These are phyloP conservation scores for Oncorhynchus tshawytscha DNA, from an alignment of 2,113 vertebrate genomes.

Conservation along the genomic window DNA sequence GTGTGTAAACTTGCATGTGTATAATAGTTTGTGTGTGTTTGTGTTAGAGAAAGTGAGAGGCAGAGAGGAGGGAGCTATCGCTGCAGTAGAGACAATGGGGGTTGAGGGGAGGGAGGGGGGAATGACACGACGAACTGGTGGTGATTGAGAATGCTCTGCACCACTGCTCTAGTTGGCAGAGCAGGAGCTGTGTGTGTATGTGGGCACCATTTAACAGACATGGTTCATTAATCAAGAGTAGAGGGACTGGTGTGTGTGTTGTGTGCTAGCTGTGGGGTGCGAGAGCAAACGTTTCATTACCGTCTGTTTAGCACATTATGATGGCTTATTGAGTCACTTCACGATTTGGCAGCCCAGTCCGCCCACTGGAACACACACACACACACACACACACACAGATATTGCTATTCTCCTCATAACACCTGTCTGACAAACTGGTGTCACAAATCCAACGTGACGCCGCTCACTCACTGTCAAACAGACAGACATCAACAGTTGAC, in stretches of 20 bases:
- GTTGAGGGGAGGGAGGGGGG: neutral
- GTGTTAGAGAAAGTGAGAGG: neutral
- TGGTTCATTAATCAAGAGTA: neutral
- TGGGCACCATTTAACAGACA: neutral
- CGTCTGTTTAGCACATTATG: neutral
- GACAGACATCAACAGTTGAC: neutral
- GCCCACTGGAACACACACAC: neutral
- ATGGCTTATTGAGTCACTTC: constrained; percentile 2
- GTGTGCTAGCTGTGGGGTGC: neutral
- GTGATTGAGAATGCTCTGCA: too few species aligned
- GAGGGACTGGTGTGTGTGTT: neutral
- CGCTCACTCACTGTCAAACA: too few species aligned
- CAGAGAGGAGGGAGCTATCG: neutral
- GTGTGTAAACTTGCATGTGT: neutral
- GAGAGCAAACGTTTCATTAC: neutral
- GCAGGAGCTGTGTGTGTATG: neutral
- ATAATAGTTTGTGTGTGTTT: neutral
- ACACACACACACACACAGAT: too few species aligned
- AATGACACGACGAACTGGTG: neutral
- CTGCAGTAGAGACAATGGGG: neutral
- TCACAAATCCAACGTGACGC: too few species aligned
- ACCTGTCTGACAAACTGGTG: too few species aligned
- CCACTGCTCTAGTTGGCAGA: too few species aligned
- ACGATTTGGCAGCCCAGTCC: neutral
- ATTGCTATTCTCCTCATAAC: too few species aligned